Percentiles rank a stretch among this genome's conserved stretches.
phyloP scores from a whole-genome alignment of 2,888 invertebrate genomes.

The Drosophila incognita region DNA sequence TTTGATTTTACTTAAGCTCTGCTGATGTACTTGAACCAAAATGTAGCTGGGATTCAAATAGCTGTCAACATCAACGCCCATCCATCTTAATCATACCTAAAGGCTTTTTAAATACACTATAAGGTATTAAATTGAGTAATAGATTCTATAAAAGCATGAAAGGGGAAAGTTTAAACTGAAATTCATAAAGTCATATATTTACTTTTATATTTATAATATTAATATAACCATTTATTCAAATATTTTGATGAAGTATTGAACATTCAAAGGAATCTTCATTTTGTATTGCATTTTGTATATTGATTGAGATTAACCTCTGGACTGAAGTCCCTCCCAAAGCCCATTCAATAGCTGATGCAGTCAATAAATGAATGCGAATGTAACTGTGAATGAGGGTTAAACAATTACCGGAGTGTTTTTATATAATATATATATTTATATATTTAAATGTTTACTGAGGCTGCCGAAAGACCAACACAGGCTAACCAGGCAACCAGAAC shows the following conservation, averaged over 20 bases:
- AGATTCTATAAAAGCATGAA: too few species aligned
- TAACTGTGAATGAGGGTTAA: neutral
- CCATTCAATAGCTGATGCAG: neutral
- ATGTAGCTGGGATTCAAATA: neutral
- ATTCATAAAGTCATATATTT: accelerated
- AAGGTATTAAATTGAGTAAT: neutral
- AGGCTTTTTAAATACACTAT: neutral
- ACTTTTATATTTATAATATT: neutral
- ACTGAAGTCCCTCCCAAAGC: neutral
- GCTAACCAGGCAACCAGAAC: neutral
- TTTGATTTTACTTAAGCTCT: neutral
- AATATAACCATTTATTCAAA: neutral
- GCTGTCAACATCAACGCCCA: neutral
- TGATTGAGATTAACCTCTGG: neutral
- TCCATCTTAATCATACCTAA: neutral
- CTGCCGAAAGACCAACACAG: neutral
- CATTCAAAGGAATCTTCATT: neutral
- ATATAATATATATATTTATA: neutral
- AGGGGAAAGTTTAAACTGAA: too few species aligned
- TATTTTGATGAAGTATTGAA: neutral
- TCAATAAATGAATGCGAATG: neutral
- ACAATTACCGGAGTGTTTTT: neutral
- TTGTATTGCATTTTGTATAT: neutral
- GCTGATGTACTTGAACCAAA: neutral
- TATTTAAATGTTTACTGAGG: neutral